Conservation (phyloP, 2,797 vertebrate species). For the Muscicapa comitata region DNA sequence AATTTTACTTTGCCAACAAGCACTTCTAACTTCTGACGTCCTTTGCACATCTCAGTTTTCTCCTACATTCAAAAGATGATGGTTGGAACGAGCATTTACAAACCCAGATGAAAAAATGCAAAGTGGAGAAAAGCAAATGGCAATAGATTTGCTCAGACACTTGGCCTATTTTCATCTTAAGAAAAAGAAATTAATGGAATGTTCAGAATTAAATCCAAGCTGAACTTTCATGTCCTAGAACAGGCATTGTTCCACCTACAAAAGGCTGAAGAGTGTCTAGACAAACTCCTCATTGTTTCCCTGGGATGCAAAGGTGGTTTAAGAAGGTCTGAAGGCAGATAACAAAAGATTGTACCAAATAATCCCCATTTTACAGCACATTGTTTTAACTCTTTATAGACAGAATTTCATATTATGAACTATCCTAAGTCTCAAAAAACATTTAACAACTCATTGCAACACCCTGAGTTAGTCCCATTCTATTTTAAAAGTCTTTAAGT, state of each 20-base stretch:
- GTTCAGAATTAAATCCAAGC: neutral
- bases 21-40: neutral
- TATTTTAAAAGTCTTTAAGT: neutral
- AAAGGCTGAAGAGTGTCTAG: neutral
- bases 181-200: neutral
- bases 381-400: neutral
- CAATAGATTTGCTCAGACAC: neutral
- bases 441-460: neutral
- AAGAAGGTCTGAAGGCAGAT: neutral
- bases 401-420: neutral
- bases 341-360: neutral
- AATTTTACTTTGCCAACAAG: conserved; percentile 23
- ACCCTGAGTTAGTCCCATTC: neutral
- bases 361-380: neutral
- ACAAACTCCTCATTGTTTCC: neutral
- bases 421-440: neutral
- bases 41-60: neutral
- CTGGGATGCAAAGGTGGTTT: neutral
- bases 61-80: neutral
- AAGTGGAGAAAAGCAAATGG: neutral
- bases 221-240: neutral
- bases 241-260: neutral
- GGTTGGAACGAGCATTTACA: neutral
- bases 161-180: neutral
- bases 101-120: neutral